Base-by-base conservation (phyloP, 2,888 invertebrate species). In the Lepidocyrtinus sp. region DNA sequence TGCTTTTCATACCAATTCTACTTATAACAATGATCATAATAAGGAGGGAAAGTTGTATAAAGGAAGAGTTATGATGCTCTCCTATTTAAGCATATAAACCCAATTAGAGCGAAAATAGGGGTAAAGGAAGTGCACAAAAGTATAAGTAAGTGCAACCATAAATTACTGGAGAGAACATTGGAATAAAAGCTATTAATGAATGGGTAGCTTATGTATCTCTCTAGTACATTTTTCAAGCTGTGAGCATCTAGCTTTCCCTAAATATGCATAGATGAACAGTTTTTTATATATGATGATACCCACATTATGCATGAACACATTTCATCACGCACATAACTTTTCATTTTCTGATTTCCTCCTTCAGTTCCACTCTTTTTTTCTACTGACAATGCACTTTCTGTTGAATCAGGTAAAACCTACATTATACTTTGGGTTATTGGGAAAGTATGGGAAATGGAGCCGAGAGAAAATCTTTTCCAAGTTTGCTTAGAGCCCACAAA, bases 151-250 rank as follows among this genome's bases (percentile, higher is more conserved):
- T 67, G 26, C 55, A 69, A 50, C 55, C 55, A 61, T 71, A 59
- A 71, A 61, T 71, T 71, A 71, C 61, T 19, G 27, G 61, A 61
- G 27, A 27, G 59, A 61, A 9, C 70, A 69, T 61, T 26, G 27
- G 59, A 61, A 36, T 15, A n/a, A 50, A 50, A 50, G n/a, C 50
- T 50, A 50, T 50, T 50, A 50, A 50, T 50, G 50, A 50, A 50
- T 50, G 17, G 50, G 50, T 17, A n/a, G n/a, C n/a, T n/a, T 17
- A 50, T 50, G 50, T 17, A 50, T n/a, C 15, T 50, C 50, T 2
- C 50, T 50, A 61, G 61, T n/a, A 19, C 22, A 19, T 21, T 61
- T 61, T 61, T 61, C 22, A 2, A 21, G 2, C 61, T 19, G 17
- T 17, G 50, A 50, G 36, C 36, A 36, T 36, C 50, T 50, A 50